These are phyloP conservation scores for Tachuris rubrigastra DNA, from an alignment of 2,113 vertebrate genomes.

Conservation along the genomic window DNA sequence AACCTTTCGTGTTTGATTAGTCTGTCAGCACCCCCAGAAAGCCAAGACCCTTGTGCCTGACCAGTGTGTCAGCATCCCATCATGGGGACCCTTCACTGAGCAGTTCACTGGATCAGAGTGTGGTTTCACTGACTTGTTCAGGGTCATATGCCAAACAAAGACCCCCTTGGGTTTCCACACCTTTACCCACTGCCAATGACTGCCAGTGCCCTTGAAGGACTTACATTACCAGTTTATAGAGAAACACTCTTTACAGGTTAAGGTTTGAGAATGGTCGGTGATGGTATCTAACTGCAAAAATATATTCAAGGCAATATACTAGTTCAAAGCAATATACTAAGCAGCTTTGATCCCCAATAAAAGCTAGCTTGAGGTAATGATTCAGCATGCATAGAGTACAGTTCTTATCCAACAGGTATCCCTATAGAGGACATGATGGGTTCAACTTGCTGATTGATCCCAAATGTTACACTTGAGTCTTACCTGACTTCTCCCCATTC, in stretches of 20 bases:
- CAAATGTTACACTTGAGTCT: background rate
- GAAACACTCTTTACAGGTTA: background rate
- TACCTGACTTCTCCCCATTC: background rate
- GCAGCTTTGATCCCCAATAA: background rate
- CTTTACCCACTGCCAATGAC: background rate
- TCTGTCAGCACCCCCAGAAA: background rate
- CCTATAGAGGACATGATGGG: background rate
- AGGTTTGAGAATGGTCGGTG: background rate
- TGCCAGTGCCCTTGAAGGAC: background rate
- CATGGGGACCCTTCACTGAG: background rate
- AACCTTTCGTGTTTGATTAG: background rate
- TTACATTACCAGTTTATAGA: background rate
- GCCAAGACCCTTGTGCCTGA: background rate
- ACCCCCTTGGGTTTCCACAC: background rate
- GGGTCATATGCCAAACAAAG: background rate
- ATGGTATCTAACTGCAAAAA: background rate
- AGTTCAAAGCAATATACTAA: background rate
- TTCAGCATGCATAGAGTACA: background rate
- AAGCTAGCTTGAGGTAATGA: background rate
- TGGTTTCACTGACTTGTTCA: background rate
- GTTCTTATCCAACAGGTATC: background rate
- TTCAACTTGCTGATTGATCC: background rate
- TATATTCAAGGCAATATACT: background rate
- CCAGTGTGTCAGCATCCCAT: background rate
- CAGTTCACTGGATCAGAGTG: background rate